Evolutionary conservation across 2,113 vertebrate genomes (phyloP).

Genomic region (Lepisosteus oculatus): DNA sequence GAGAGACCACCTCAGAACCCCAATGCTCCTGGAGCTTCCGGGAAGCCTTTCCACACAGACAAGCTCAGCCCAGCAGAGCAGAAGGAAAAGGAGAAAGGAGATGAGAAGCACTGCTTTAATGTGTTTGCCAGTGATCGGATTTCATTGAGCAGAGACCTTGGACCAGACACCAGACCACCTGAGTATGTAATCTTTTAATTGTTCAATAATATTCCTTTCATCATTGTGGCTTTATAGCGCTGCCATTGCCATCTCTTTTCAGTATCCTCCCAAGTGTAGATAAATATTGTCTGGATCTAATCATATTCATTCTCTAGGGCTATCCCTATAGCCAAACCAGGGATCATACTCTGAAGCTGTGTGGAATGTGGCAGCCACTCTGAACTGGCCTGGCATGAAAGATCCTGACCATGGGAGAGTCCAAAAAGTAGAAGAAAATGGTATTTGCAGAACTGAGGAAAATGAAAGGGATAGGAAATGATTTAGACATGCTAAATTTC

Average conservation of each 20-base stretch:
- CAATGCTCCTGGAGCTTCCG: conserved; percentile 83
- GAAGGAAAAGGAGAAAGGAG: conserved; percentile 86
- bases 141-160: conserved; percentile 91
- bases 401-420: too few species aligned
- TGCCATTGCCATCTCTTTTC: too few species aligned
- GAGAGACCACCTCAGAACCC: conserved; percentile 84
- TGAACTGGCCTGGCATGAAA: too few species aligned
- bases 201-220: too few species aligned
- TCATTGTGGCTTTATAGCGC: too few species aligned
- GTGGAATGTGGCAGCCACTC: too few species aligned
- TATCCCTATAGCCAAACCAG: conserved; percentile 11
- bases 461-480: too few species aligned
- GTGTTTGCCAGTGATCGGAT: conserved; percentile 93
- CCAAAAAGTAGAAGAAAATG: neutral
- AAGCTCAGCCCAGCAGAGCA: conserved; percentile 77
- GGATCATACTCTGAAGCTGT: too few species aligned
- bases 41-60: conserved; percentile 78
- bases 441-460: too few species aligned
- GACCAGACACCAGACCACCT: conserved; percentile 92
- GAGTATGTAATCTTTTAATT: conserved; percentile 76
- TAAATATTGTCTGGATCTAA: too few species aligned
- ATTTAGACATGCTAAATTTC: too few species aligned
- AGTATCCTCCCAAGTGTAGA: too few species aligned
- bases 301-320: conserved; percentile 3
- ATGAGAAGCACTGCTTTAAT: conserved; percentile 96